Evolutionary conservation across 2,888 invertebrate genomes (phyloP), one percentile per base, ranked within the genome.

Genomic region (Nemotelus nigrinus): DNA sequence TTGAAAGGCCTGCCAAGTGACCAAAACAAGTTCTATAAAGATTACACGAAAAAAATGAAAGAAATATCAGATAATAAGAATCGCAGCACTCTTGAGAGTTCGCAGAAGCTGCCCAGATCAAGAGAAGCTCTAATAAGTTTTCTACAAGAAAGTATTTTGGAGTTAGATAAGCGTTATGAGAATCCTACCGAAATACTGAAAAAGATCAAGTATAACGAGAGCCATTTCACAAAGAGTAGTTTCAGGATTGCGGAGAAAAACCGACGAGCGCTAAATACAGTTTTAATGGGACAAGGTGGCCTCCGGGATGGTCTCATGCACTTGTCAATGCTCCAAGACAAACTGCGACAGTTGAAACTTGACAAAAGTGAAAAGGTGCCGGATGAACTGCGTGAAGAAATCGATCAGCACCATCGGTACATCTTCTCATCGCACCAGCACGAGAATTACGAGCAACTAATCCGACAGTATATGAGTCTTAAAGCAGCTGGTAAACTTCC

Each of bases 241-340:
- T 83, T 75, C 72, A 87, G 86, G 70, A 81, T 85, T 79, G 89
- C 90, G 2, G 89, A 89, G 77, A 84, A 84, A 65, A 85, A 87
- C 82, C 83, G 89, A 2, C 89, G 86, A 76, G 87, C 86, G 68
- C 84, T 91, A 0, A 91, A 91, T 81, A 90, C 90, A 88, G 88
- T 91, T 50, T 84, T 91, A 4, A 83, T 91, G 4, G 91, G 91
- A 0, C 90, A 91, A 83, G 89, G 89, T 0, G 91, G 91, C 0
- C 87, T 91, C 43, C 86, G 86, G 3, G 88, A 89, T 77, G 91
- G 91, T 1, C 82, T 85, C 0, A 81, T 83, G 78, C 89, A 89
- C 82, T 82, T 91, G 44, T 87, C 84, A 3, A 86, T 88, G 79
- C 83, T 91, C 39, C 81, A 88, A 65, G 80, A 84, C 0, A 84